These are phyloP conservation scores for Oryzias sinensis DNA, from an alignment of 2,797 vertebrate species.

Conservation along the genomic window DNA sequence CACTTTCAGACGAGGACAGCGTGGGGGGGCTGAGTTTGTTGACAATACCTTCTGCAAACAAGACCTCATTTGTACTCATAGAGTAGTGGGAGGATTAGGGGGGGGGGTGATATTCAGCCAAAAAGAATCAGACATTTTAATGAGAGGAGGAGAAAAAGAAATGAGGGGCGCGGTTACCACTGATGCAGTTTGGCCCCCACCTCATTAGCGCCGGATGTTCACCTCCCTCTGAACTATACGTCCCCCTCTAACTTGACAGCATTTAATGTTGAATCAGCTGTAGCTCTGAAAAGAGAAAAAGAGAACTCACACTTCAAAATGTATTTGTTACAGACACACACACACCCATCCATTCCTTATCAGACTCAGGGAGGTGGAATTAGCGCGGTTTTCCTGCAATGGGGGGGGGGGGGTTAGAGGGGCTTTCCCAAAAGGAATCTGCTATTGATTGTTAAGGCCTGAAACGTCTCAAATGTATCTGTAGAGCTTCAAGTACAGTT, in stretches of 20 bases:
- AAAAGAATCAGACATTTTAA: conserved; percentile 25
- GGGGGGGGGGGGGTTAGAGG: no score
- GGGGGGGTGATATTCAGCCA: conserved; percentile 16
- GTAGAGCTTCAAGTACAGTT: no score
- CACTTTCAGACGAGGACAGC: no score
- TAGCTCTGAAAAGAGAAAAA: conserved; percentile 49
- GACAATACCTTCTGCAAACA: no score
- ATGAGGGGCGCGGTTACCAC: conserved; percentile 56
- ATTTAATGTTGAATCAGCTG: conserved; percentile 71
- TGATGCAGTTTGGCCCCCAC: conserved; percentile 55
- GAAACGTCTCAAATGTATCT: no score
- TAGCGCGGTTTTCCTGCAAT: conserved; percentile 35
- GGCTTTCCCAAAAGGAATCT: no score
- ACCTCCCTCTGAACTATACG: conserved; percentile 71
- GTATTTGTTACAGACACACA: no score
- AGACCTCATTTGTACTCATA: no score
- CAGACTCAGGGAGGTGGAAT: conserved; percentile 48
- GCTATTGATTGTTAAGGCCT: no score
- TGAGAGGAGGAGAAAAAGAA: conserved; percentile 26
- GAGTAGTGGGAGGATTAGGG: conserved; percentile 6
- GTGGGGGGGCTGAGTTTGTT: no score
- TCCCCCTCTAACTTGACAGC: conserved; percentile 68
- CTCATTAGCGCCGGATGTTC: conserved; percentile 72
- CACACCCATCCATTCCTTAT: conserved; percentile 49
- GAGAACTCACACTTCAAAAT: conserved; percentile 37